phyloP scores from a whole-genome alignment of 2,797 vertebrate genomes.

The Pipistrellus pipistrellus region DNA sequence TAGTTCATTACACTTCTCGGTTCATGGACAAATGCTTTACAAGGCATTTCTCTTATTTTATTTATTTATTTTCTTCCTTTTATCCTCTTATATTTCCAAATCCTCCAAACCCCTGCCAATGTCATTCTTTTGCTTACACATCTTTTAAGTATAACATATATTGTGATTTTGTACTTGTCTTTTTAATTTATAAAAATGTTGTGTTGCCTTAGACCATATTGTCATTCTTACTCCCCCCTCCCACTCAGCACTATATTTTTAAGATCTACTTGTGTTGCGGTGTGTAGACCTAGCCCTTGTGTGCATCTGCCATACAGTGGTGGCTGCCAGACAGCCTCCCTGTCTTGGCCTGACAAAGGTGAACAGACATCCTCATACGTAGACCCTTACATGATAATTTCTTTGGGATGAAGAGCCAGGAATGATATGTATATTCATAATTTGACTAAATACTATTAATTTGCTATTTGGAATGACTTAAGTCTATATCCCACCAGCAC shows the following conservation, averaged over 20 bases:
- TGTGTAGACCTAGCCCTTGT: not conserved
- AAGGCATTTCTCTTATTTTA: not conserved
- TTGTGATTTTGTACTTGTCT: not conserved
- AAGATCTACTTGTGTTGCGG: not conserved
- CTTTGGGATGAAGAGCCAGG: not conserved
- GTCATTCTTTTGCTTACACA: not conserved
- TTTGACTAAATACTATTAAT: not conserved
- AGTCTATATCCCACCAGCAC: not conserved
- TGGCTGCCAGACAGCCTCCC: not conserved
- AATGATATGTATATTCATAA: not conserved
- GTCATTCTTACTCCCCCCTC: not conserved
- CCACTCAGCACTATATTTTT: not conserved
- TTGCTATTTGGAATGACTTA: not conserved
- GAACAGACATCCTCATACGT: not conserved
- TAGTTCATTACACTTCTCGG: not conserved
- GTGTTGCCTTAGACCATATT: not conserved
- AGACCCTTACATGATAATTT: not conserved
- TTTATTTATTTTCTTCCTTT: not conserved
- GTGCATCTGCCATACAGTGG: not conserved
- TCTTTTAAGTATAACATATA: not conserved
- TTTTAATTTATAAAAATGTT: conserved; percentile 3
- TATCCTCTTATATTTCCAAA: not conserved
- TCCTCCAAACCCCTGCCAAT: not conserved
- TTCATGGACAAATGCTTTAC: not conserved
- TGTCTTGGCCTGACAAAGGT: not conserved